Evolutionary conservation across 1,140 invertebrate species (phyloP).

Genomic region (Diabrotica undecimpunctata): DNA sequence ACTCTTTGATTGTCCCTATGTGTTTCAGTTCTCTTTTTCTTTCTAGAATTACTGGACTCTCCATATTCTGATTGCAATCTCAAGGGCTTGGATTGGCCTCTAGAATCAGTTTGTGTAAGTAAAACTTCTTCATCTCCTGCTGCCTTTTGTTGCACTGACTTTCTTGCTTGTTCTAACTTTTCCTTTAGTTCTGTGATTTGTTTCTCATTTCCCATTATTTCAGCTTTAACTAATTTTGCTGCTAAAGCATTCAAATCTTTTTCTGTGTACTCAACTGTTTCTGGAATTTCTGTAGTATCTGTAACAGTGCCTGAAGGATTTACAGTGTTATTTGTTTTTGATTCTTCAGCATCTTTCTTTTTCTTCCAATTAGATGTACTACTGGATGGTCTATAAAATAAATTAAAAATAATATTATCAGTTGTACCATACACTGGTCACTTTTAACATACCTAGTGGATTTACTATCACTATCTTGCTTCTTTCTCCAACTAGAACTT

Average conservation of each 20-base stretch:
- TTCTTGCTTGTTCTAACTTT: constrained; percentile 68
- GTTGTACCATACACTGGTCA: too few relatives aligned
- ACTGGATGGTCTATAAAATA: constrained; percentile 21
- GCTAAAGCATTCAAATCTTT: constrained; percentile 84
- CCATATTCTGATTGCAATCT: constrained; percentile 43
- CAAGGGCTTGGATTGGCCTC: constrained; percentile 61
- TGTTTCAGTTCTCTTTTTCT: constrained; percentile 65
- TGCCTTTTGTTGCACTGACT: constrained; percentile 49
- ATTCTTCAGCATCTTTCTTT: constrained; percentile 16
- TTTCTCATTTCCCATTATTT: constrained; percentile 77
- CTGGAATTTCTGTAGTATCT: constrained; percentile 16
- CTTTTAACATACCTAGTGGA: not conserved
- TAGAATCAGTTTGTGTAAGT: constrained; percentile 66
- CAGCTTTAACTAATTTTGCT: constrained; percentile 86
- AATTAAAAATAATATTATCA: too few relatives aligned
- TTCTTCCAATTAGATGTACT: constrained; percentile 35
- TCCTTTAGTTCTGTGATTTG: constrained; percentile 67
- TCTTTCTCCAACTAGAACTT: constrained; percentile 18
- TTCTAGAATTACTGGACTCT: constrained; percentile 43
- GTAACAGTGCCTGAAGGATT: not conserved
- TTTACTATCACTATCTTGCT: not conserved
- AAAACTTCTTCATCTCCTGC: constrained; percentile 60
- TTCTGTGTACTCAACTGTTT: constrained; percentile 51
- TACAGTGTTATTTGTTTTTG: not conserved
- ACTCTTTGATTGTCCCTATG: constrained; percentile 70